Base-by-base conservation (phyloP, 2,888 invertebrate genomes). In the Agrochola circellaris region DNA sequence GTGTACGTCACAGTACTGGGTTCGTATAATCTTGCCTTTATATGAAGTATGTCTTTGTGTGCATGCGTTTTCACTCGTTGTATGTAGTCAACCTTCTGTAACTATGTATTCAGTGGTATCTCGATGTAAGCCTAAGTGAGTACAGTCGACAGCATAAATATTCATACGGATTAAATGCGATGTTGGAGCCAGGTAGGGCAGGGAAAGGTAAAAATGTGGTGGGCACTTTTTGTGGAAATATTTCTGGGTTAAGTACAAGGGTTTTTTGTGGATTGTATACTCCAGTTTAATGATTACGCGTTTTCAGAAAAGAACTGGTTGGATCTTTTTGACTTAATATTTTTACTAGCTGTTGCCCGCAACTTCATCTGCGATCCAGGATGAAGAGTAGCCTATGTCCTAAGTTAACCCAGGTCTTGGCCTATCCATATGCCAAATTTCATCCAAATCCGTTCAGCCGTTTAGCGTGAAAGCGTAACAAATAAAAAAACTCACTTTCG, bases 141-240 rank as follows among this genome's bases (percentile, higher is more conserved):
- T 79, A 77, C 75, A 84, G 79, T 73, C 61, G 60, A 60, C 64
- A 30, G 30, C 79, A 88, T 86, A 76, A 85, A 86, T 90, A 87
- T 83, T 84, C 75, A 88, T 81, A 82, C 45, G 30, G 75, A 72
- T 71, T 87, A 77, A 88, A 81, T 62, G 77, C 66, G 86, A 66
- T 67, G 75, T 64, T 73, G 67, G 62, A 74, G 56, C 72, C 73
- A 62, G 80, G 78, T 79, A 79, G 15, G 66, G 45, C 74, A 54
- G 54, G 64, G 54, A 78, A 61, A 81, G 73, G 69, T 45, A 82
- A 77, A 76, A 77, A 73, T 67, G 58, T 38, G 54, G 66, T n/a
- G 61, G 34, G 17, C 20, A 54, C 54, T 61, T 61, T 81, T 60
- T 56, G 66, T 58, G 9, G 42, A 78, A 82, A 73, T 77, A 70